A percentile compares a stretch with the other conserved stretches of the same genome.
These are phyloP conservation scores for Charanyca ferruginea DNA, from an alignment of 2,888 invertebrate species.

Conservation along the genomic window DNA sequence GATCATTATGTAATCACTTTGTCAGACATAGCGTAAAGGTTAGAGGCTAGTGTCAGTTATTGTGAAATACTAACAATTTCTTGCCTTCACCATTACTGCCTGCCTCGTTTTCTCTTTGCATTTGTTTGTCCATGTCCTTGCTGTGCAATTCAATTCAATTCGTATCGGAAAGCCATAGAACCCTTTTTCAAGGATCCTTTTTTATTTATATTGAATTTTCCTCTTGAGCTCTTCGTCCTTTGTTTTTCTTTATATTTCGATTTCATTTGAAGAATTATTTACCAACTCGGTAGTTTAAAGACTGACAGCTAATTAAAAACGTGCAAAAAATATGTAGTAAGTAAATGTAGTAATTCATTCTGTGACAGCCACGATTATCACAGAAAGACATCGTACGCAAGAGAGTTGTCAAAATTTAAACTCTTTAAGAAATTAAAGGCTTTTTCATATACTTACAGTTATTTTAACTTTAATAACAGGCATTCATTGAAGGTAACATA, in stretches of 20 bases:
- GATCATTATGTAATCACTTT: conserved; percentile 25
- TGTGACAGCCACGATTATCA: conserved; percentile 44
- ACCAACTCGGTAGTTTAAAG: conserved; percentile 13
- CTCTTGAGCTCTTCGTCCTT: neutral
- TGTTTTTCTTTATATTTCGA: conserved; percentile 2
- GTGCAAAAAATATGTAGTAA: conserved; percentile 22
- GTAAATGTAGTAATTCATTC: conserved; percentile 26
- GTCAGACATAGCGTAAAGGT: conserved; percentile 11
- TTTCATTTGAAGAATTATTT: conserved; percentile 11
- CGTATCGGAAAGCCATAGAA: conserved; percentile 14
- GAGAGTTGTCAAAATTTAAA: conserved; percentile 45
- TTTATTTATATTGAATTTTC: conserved; percentile 11
- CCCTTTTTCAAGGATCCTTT: conserved; percentile 31
- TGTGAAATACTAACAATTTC: conserved; percentile 14
- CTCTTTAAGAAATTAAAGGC: conserved; percentile 37
- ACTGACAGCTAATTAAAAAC: conserved; percentile 40
- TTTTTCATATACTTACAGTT: conserved; percentile 45
- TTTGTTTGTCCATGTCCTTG: neutral
- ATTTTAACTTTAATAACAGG: conserved; percentile 50
- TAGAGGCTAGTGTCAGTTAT: conserved; percentile 17
- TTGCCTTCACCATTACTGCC: neutral
- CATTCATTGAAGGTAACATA: conserved; percentile 52
- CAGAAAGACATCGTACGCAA: conserved; percentile 22
- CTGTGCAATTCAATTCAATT: conserved; percentile 26
- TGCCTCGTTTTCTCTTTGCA: too few relatives aligned